A percentile compares a stretch with the other conserved stretches of the same genome.
Conservation (phyloP, 2,888 invertebrate species). For the Nemapogon koenigi region DNA sequence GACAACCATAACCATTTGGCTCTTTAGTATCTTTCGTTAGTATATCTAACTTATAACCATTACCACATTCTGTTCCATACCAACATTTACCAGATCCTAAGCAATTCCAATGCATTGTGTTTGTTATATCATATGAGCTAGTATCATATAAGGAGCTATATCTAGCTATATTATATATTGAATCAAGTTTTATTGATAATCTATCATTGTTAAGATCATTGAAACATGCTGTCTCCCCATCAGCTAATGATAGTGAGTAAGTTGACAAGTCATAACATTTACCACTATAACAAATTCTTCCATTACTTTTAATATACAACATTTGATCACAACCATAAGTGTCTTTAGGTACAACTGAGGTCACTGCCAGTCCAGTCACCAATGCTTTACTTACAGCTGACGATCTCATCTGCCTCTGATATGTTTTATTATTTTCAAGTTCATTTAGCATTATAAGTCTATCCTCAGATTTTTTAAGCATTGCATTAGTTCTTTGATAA, state of each 20-base stretch:
- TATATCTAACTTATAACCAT: neutral
- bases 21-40: neutral
- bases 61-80: neutral
- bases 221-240: neutral
- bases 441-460: too few relatives aligned
- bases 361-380: too few relatives aligned
- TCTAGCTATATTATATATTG: neutral
- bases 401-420: too few relatives aligned
- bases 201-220: neutral
- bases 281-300: neutral
- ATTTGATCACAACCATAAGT: neutral
- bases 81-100: neutral
- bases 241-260: neutral
- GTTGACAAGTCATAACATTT: neutral
- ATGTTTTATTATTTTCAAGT: too few relatives aligned
- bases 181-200: neutral
- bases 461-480: too few relatives aligned
- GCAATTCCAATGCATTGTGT: neutral
- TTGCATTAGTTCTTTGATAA: too few relatives aligned
- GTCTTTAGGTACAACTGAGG: too few relatives aligned
- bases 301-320: neutral
- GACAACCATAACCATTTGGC: constrained; percentile 10
- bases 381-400: too few relatives aligned
- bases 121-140: neutral
- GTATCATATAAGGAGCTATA: neutral